Evolutionary conservation across 1,140 invertebrate species (phyloP).

Genomic region (Anastrepha ludens): DNA sequence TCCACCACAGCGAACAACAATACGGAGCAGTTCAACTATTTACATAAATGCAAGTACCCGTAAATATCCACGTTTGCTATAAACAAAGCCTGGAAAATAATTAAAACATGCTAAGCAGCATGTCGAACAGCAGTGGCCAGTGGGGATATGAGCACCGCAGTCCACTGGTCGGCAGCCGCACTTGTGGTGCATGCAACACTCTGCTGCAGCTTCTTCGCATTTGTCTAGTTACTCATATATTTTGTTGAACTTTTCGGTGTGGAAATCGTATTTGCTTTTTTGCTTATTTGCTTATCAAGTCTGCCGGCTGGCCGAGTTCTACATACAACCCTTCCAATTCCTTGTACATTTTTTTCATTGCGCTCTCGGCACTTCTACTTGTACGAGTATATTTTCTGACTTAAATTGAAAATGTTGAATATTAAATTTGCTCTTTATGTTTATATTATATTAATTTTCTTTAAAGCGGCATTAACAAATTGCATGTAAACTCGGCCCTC

Average conservation of each 20-base stretch:
- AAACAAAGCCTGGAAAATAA: constrained; percentile 51
- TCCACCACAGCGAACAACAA: not conserved
- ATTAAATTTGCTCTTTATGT: constrained; percentile 48
- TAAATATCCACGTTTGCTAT: not conserved
- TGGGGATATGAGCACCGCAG: constrained; percentile 37
- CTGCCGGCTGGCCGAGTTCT: constrained; percentile 11
- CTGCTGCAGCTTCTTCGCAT: constrained; percentile 42
- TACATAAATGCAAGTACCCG: not conserved
- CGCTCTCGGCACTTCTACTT: not conserved
- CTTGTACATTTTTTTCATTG: too few species aligned
- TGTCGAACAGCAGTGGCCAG: constrained; percentile 45
- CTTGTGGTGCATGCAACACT: constrained; percentile 28
- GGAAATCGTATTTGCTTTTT: constrained; percentile 11
- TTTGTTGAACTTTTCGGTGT: constrained; percentile 9
- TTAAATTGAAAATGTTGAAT: constrained; percentile 45
- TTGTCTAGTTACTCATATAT: not conserved
- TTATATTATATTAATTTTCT: constrained; percentile 31
- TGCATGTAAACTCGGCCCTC: constrained; percentile 40
- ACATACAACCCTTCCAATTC: not conserved
- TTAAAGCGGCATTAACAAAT: constrained; percentile 52
- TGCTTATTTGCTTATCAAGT: constrained; percentile 3
- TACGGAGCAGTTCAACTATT: not conserved
- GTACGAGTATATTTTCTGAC: not conserved
- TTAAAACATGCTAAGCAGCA: constrained; percentile 55
- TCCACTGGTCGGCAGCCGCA: constrained; percentile 23